These are phyloP conservation scores for Tachina lurida DNA, from an alignment of 2,888 invertebrate species.

Conservation along the genomic window DNA sequence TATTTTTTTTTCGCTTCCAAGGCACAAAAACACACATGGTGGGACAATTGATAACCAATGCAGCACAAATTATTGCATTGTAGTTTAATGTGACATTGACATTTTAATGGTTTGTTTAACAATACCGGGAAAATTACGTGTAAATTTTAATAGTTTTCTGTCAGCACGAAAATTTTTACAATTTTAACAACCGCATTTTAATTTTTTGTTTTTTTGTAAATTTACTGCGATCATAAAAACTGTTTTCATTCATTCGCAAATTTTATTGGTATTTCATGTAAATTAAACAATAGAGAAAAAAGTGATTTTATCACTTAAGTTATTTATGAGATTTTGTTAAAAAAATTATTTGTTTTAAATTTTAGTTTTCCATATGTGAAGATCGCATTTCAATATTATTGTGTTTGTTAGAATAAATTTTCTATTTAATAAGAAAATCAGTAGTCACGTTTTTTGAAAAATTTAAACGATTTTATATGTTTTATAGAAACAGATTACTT, in stretches of 20 bases:
- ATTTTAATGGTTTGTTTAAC: slow-evolving; percentile 21
- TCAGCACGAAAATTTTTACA: not conserved
- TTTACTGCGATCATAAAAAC: not conserved
- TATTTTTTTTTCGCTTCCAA: slow-evolving; percentile 9
- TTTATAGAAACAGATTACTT: no score
- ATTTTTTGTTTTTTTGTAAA: slow-evolving; percentile 9
- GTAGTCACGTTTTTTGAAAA: no score
- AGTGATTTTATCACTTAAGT: slow-evolving; percentile 6
- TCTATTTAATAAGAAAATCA: no score
- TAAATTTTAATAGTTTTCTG: slow-evolving; percentile 15
- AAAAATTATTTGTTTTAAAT: not conserved
- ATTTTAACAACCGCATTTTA: slow-evolving; percentile 13
- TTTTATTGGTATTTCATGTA: slow-evolving; percentile 5
- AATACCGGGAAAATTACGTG: slow-evolving; percentile 22
- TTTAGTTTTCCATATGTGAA: not conserved
- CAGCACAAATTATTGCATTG: slow-evolving; percentile 10
- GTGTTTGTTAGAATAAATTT: not conserved
- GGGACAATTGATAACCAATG: slow-evolving; percentile 3
- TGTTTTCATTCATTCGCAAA: slow-evolving; percentile 4
- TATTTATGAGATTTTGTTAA: slow-evolving; percentile 6
- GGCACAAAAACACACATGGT: not conserved
- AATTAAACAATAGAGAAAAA: not conserved
- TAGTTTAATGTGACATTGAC: slow-evolving; percentile 32
- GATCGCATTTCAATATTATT: not conserved
- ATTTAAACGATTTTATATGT: no score